A percentile compares a stretch with the other conserved stretches of the same genome.
Conservation (phyloP, 30 jellyfish, hydroid and myxozoan species). For the Cassiopea xamachana region DNA sequence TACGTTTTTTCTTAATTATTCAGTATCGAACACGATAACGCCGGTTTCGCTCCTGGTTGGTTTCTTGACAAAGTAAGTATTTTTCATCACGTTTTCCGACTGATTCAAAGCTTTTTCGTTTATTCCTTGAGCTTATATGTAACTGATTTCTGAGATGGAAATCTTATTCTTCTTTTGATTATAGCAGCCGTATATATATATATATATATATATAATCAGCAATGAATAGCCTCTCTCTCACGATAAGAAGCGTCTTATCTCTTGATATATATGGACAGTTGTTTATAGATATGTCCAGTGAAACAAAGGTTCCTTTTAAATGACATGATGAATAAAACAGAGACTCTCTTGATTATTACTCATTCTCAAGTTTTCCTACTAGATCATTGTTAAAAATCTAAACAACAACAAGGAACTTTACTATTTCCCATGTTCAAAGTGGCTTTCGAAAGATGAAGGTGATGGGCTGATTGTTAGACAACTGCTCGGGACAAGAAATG, state of each 20-base stretch:
- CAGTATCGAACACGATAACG: slow-evolving; percentile 93
- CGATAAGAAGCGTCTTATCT: no score
- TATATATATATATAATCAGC: no score
- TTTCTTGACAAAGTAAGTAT: slow-evolving; percentile 79
- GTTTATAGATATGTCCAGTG: no score
- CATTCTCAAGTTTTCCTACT: not conserved
- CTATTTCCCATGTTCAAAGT: slow-evolving; percentile 82
- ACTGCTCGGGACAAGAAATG: slow-evolving; percentile 85
- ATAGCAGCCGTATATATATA: no score
- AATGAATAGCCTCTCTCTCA: no score
- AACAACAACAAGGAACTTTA: slow-evolving; percentile 73
- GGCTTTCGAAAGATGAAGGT: slow-evolving; percentile 91
- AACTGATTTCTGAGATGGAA: not conserved
- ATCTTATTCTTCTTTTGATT: not conserved
- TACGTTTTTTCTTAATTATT: not conserved
- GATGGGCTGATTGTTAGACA: slow-evolving; percentile 83
- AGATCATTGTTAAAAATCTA: slow-evolving; percentile 83
- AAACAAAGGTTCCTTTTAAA: no score
- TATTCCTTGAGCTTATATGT: not conserved
- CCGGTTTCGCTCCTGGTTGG: slow-evolving; percentile 99
- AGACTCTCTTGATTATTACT: not conserved
- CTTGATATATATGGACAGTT: no score
- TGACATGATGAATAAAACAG: not conserved
- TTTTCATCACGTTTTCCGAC: not conserved
- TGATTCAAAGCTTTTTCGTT: not conserved